Conservation (phyloP, 2,888 invertebrate species). For the Macaria liturata region DNA sequence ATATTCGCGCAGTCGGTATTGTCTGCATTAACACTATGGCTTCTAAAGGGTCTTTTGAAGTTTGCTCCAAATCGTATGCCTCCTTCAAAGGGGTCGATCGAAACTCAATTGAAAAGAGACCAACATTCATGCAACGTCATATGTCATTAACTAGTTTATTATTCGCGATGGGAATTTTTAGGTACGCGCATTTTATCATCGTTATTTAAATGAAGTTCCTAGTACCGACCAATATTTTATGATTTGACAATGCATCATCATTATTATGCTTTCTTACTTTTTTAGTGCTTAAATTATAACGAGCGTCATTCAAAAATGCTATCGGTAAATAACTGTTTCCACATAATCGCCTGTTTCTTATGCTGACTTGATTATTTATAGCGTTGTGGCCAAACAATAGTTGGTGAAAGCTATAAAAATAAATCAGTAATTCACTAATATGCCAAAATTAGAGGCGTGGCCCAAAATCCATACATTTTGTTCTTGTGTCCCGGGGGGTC, state of each 20-base stretch:
- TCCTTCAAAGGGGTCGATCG: slow-evolving; percentile 35
- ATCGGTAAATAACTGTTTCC: no score
- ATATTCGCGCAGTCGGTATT: slow-evolving; percentile 76
- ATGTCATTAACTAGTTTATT: slow-evolving; percentile 45
- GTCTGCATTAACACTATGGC: slow-evolving; percentile 57
- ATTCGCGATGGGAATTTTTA: slow-evolving; percentile 46
- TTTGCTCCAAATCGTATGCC: slow-evolving; percentile 18
- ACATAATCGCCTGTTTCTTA: no score
- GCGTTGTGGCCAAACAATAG: slow-evolving; percentile 7
- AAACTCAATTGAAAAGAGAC: slow-evolving; percentile 48
- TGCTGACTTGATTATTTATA: no score
- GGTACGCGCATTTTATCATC: not conserved
- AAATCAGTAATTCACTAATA: slow-evolving; percentile 55
- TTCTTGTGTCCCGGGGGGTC: slow-evolving; percentile 58
- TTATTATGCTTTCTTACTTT: no score
- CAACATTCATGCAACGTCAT: slow-evolving; percentile 51
- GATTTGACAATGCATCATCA: no score
- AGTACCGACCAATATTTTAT: no score
- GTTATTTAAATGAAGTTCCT: no score
- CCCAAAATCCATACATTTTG: slow-evolving; percentile 52
- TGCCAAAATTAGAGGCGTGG: slow-evolving; percentile 52
- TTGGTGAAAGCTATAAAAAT: slow-evolving; percentile 33
- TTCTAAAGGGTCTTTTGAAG: slow-evolving; percentile 44
- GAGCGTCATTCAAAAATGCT: no score
- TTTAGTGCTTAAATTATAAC: no score